Conservation (phyloP, 2,113 vertebrate genomes). For the Ammodytes marinus region DNA sequence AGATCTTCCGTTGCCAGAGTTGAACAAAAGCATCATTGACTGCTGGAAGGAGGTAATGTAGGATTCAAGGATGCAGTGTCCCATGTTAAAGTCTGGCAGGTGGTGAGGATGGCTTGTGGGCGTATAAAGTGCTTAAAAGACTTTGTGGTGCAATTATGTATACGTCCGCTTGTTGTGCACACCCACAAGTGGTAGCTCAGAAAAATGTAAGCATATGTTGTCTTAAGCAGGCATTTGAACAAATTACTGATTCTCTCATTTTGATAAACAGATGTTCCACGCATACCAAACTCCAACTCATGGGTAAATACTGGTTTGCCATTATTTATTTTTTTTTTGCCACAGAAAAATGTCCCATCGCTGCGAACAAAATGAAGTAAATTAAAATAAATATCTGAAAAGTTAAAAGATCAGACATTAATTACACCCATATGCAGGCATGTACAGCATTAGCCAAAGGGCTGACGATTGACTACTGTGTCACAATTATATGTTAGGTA, state of each 20-base stretch:
- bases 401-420: constrained; percentile 45
- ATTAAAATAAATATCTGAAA: constrained; percentile 3
- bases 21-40: background rate
- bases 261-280: background rate
- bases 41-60: background rate
- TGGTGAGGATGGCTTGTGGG: too few species aligned
- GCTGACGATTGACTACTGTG: constrained; percentile 52
- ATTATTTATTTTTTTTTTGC: too few species aligned
- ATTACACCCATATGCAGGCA: constrained; percentile 30
- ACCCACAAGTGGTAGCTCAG: background rate
- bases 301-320: too few species aligned
- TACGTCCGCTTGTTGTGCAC: background rate
- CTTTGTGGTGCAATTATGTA: background rate
- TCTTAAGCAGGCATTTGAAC: background rate
- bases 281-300: too few species aligned
- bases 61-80: background rate
- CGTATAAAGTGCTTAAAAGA: background rate
- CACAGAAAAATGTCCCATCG: background rate
- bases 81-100: background rate
- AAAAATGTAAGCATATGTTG: background rate
- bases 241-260: background rate
- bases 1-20: background rate
- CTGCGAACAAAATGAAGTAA: background rate
- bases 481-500: constrained; percentile 60
- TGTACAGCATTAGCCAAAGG: constrained; percentile 28